These are phyloP conservation scores for Aleiodes testaceus DNA, from an alignment of 2,888 invertebrate genomes.

Conservation along the genomic window DNA sequence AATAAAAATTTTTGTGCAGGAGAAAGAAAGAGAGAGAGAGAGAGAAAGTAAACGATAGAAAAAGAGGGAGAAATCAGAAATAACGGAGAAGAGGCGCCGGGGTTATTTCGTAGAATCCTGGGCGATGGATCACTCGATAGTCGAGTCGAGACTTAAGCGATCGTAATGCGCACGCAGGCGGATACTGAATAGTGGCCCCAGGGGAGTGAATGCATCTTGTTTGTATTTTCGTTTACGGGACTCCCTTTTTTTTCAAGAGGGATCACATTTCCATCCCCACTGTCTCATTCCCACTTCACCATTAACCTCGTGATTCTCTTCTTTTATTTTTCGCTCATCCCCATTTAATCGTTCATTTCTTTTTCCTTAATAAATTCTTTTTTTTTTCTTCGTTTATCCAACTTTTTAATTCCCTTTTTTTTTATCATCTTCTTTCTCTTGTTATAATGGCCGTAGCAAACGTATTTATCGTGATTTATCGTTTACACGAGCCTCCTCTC, in stretches of 20 bases:
- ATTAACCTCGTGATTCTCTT: conserved; percentile 42
- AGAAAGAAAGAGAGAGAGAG: conserved; percentile 36
- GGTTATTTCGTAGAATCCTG: conserved; percentile 65
- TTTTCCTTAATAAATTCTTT: conserved; percentile 41
- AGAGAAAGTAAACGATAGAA: conserved; percentile 3
- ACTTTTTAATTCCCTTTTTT: conserved; percentile 43
- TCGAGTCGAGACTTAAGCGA: conserved; percentile 70
- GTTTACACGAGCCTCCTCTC: conserved; percentile 67
- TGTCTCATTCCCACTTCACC: conserved; percentile 38
- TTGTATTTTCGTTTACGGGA: conserved; percentile 31
- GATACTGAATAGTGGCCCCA: conserved; percentile 55
- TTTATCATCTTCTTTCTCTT: conserved; percentile 49
- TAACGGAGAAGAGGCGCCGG: conserved; percentile 45
- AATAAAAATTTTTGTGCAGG: conserved; percentile 36
- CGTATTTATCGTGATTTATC: conserved; percentile 71
- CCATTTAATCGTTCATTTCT: conserved; percentile 45
- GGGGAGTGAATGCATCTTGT: conserved; percentile 53
- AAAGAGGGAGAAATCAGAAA: conserved; percentile 43
- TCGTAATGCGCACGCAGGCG: conserved; percentile 66
- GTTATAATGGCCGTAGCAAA: conserved; percentile 68
- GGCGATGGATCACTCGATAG: conserved; percentile 70
- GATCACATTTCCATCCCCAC: conserved; percentile 43
- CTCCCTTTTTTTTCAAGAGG: conserved; percentile 17
- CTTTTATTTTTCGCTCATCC: conserved; percentile 37
- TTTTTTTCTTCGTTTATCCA: conserved; percentile 30